Conservation (phyloP, 2,888 invertebrate genomes). For the Apamea epomidion region DNA sequence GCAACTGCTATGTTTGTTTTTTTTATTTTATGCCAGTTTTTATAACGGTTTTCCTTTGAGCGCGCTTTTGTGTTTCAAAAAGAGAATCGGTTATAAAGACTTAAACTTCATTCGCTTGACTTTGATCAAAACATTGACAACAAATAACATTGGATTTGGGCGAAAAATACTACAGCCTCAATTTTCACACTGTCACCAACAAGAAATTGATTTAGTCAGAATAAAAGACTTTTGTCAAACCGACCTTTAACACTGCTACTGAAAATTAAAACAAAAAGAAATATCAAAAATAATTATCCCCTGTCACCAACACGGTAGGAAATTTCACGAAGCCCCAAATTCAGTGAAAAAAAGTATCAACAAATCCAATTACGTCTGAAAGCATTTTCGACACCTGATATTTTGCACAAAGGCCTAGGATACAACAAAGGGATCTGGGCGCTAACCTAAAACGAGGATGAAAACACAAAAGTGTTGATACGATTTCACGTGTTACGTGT, state of each 20-base stretch:
- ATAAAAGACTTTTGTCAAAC: neutral
- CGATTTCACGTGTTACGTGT: conserved; percentile 32
- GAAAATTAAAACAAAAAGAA: conserved; percentile 5
- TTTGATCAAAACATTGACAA: neutral
- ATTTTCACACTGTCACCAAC: conserved; percentile 12
- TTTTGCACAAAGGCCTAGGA: conserved; percentile 34
- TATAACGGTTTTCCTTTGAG: conserved; percentile 2
- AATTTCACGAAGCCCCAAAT: conserved; percentile 6
- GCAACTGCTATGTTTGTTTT: conserved; percentile 7
- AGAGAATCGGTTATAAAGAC: neutral
- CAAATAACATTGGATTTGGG: neutral
- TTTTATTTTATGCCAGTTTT: neutral
- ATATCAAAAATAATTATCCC: conserved; percentile 15
- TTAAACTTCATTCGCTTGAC: neutral
- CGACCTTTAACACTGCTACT: conserved; percentile 3
- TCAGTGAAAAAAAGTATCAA: conserved; percentile 2
- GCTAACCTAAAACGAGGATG: neutral
- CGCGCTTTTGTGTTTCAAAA: conserved; percentile 6
- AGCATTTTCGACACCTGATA: conserved; percentile 36
- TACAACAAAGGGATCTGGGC: conserved; percentile 17
- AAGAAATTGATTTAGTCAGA: conserved; percentile 32
- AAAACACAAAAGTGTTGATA: conserved; percentile 24
- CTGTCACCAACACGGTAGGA: conserved; percentile 7
- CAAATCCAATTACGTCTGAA: conserved; percentile 21
- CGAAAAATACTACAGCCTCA: neutral